Conservation (phyloP, 2,888 invertebrate genomes). For the Lycocerus yunnanus region DNA sequence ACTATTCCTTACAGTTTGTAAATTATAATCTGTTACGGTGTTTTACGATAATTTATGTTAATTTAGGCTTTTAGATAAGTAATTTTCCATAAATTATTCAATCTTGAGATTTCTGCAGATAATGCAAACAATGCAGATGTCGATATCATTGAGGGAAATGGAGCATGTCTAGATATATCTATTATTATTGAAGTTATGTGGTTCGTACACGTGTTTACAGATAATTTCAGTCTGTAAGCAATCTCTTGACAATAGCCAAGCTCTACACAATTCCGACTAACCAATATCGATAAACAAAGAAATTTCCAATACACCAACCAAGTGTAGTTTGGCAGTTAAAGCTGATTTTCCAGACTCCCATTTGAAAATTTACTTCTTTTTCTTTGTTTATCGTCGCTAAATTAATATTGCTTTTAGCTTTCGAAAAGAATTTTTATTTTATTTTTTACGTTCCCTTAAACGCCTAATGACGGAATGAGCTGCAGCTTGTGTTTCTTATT, state of each 20-base stretch:
- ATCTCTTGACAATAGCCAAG: conserved; percentile 2
- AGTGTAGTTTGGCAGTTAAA: neutral
- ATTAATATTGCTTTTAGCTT: neutral
- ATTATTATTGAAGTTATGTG: neutral
- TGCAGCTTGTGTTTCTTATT: neutral
- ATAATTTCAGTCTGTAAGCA: conserved; percentile 6
- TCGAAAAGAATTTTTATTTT: neutral
- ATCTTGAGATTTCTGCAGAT: neutral
- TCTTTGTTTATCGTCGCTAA: neutral
- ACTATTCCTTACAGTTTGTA: neutral
- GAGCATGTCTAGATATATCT: neutral
- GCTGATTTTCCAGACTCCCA: neutral
- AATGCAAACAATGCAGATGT: neutral
- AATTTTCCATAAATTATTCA: neutral
- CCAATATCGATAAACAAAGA: conserved; percentile 9
- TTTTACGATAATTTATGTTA: neutral
- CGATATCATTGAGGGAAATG: neutral
- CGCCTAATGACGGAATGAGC: neutral
- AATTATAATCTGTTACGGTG: neutral
- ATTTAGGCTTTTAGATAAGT: neutral
- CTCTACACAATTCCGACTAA: neutral
- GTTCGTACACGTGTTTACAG: neutral
- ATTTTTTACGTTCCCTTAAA: neutral
- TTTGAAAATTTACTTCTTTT: neutral
- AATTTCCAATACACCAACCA: neutral